A percentile compares a stretch with the other conserved stretches of the same genome.
Evolutionary conservation across 2,113 vertebrate species (phyloP).

Genomic region (Lota lota): DNA sequence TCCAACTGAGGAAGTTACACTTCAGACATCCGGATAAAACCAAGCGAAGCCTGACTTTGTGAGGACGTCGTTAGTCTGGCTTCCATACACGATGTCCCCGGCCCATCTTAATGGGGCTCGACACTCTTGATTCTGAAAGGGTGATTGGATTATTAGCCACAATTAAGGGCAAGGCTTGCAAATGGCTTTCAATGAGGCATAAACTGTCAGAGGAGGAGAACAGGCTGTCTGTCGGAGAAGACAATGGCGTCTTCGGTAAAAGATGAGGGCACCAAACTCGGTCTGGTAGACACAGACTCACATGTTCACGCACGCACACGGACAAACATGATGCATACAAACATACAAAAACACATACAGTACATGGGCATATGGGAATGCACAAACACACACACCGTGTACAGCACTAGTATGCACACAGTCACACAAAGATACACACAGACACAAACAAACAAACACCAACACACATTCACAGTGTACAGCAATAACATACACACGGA

Average conservation of each 20-base stretch:
- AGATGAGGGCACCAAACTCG: conserved; percentile 16
- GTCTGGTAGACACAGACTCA: conserved; percentile 8
- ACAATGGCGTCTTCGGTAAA: conserved; percentile 31
- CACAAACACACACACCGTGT: background rate
- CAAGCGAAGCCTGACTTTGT: background rate
- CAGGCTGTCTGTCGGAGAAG: conserved; percentile 6
- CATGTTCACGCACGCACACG: background rate
- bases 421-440: background rate
- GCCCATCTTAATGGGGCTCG: conserved; percentile 61
- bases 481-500: background rate
- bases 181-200: conserved; percentile 64
- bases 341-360: background rate
- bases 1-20: conserved; percentile 14
- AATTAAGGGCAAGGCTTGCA: conserved; percentile 60
- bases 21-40: conserved; percentile 21
- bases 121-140: conserved; percentile 45
- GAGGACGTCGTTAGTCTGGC: conserved; percentile 46
- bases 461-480: background rate
- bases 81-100: conserved; percentile 39
- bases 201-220: conserved; percentile 49
- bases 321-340: background rate
- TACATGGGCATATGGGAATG: background rate
- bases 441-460: background rate
- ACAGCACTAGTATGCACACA: no score
- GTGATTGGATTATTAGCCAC: conserved; percentile 66